Evolutionary conservation across 2,888 invertebrate species (phyloP).

Genomic region (Idaea aversata): DNA sequence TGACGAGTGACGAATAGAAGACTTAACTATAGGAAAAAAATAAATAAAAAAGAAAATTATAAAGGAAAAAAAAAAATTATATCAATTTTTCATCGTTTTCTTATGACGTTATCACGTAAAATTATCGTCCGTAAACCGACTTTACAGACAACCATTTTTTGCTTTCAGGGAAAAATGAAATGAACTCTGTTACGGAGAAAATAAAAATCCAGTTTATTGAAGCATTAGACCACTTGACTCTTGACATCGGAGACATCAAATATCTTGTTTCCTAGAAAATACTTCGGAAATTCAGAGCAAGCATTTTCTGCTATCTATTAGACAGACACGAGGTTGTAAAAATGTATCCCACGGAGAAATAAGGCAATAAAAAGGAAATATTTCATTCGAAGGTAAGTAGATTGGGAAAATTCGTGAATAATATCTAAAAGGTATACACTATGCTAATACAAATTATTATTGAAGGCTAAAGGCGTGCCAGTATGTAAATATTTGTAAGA

Average conservation of each 20-base stretch:
- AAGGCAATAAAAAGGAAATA: neutral
- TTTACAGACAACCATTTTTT: neutral
- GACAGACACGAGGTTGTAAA: neutral
- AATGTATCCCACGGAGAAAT: neutral
- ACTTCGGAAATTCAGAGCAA: neutral
- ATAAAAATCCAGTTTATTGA: constrained; percentile 1
- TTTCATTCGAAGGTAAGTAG: neutral
- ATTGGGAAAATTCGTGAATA: constrained; percentile 24
- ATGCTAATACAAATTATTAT: neutral
- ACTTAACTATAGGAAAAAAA: too few species aligned
- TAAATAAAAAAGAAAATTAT: too few species aligned
- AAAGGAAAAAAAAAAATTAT: too few species aligned
- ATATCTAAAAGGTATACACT: constrained; percentile 20
- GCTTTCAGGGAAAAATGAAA: neutral
- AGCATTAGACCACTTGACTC: constrained; percentile 1
- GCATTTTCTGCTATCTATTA: neutral
- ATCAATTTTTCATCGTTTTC: too few species aligned
- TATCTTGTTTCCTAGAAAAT: constrained; percentile 1
- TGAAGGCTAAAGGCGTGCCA: constrained; percentile 15
- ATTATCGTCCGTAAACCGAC: too few species aligned
- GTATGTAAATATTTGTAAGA: constrained; percentile 16
- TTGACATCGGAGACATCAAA: constrained; percentile 1
- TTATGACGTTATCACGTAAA: too few species aligned
- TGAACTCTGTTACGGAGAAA: neutral
- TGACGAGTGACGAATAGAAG: too few species aligned